Conservation (phyloP, 2,797 vertebrate species). For the Helicolenus hilgendorfi region DNA sequence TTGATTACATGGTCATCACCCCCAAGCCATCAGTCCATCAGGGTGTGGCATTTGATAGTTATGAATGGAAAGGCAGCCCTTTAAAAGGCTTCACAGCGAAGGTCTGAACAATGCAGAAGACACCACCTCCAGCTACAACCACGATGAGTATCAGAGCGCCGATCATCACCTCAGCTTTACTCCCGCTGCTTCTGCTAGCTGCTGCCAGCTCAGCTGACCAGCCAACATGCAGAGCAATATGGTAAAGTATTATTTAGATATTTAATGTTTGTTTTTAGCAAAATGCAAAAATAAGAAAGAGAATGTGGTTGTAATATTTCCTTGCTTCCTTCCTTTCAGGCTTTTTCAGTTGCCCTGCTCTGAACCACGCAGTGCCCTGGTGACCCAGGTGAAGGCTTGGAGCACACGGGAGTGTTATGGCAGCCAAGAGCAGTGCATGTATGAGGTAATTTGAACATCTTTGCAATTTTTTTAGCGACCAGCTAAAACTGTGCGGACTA, state of each 20-base stretch:
- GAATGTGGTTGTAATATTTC: neutral
- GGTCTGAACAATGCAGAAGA: neutral
- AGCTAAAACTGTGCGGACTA: neutral
- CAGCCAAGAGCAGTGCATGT: constrained; percentile 4
- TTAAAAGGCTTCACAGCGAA: neutral
- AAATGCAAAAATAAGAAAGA: neutral
- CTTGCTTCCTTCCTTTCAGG: neutral
- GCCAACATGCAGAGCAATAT: neutral
- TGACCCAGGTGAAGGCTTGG: neutral
- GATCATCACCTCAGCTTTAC: neutral
- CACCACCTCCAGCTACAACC: neutral
- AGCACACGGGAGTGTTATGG: neutral
- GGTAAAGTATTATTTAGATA: neutral
- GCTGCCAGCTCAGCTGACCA: neutral
- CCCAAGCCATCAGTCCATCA: neutral
- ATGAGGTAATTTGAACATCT: constrained; percentile 5
- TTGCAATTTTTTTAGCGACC: neutral
- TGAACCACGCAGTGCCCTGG: neutral
- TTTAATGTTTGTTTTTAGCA: neutral
- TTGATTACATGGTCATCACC: neutral
- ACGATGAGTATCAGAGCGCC: neutral
- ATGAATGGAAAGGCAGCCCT: neutral
- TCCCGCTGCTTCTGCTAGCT: neutral
- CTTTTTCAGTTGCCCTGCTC: constrained; percentile 1
- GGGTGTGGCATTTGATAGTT: neutral